Evolutionary conservation across 2,113 vertebrate species (phyloP).

Genomic region (Equus przewalskii): DNA sequence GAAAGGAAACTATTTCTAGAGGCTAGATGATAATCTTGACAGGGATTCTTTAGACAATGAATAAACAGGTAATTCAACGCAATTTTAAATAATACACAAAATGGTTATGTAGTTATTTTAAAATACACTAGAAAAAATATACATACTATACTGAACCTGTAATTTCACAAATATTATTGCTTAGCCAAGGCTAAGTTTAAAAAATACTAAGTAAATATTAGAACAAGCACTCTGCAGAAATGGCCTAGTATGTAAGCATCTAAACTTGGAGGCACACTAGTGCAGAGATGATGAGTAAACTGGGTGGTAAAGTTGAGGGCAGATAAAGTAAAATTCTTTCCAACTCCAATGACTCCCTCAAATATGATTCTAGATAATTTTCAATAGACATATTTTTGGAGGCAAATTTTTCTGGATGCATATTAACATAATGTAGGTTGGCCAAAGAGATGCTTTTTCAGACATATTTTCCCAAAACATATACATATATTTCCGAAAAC

Average conservation of each 20-base stretch:
- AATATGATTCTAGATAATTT: not conserved
- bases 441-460: not conserved
- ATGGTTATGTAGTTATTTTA: not conserved
- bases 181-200: not conserved
- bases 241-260: not conserved
- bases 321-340: slow-evolving; percentile 15
- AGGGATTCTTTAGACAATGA: not conserved
- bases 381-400: not conserved
- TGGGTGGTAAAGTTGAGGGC: not conserved
- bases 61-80: not conserved
- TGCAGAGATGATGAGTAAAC: not conserved
- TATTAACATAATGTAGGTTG: not conserved
- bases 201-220: not conserved
- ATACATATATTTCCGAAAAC: no score
- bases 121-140: slow-evolving; percentile 2
- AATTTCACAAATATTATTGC: not conserved
- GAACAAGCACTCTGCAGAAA: not conserved
- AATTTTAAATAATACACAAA: not conserved
- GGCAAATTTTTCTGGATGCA: not conserved
- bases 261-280: not conserved
- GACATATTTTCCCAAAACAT: not conserved
- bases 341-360: not conserved
- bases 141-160: not conserved
- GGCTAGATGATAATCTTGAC: not conserved
- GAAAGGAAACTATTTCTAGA: not conserved